A percentile compares a stretch with the other conserved stretches of the same genome.
These are phyloP conservation scores for Thunnus thynnus DNA, from an alignment of 2,113 vertebrate genomes.

Conservation along the genomic window DNA sequence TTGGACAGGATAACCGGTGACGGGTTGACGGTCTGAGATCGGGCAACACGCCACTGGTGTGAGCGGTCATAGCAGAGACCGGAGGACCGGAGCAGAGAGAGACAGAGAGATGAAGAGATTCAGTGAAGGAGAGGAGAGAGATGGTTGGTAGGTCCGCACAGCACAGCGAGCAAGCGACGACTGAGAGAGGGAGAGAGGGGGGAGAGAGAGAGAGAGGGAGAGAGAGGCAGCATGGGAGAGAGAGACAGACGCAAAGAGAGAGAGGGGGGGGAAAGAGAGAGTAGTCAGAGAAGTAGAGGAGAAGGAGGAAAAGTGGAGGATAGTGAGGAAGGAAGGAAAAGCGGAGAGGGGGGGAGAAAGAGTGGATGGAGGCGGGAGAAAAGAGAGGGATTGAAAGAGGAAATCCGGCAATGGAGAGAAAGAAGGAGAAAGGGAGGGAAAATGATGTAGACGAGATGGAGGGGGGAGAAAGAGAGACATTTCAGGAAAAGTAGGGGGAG, in stretches of 20 bases:
- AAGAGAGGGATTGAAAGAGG: not conserved
- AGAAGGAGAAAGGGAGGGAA: not conserved
- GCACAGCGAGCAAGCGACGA: slow-evolving; percentile 76
- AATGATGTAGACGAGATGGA: not conserved
- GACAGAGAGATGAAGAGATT: slow-evolving; percentile 71
- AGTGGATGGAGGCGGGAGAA: not conserved
- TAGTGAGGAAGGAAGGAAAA: not conserved
- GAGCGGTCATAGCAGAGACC: slow-evolving; percentile 81
- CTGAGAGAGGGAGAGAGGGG: slow-evolving; percentile 49
- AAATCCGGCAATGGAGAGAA: not conserved
- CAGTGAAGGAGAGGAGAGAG: slow-evolving; percentile 70
- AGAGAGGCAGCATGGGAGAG: slow-evolving; percentile 18
- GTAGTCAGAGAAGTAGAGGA: slow-evolving; percentile 24
- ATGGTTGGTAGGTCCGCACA: slow-evolving; percentile 78
- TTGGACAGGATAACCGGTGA: slow-evolving; percentile 72
- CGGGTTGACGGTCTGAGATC: slow-evolving; percentile 68
- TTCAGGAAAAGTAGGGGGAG: not conserved
- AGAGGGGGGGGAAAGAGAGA: not conserved
- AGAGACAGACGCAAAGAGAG: slow-evolving; percentile 2
- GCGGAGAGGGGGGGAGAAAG: not conserved
- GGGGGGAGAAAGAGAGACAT: not conserved
- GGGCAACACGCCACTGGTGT: slow-evolving; percentile 77
- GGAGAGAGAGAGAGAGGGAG: slow-evolving; percentile 2
- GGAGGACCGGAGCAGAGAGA: slow-evolving; percentile 68
- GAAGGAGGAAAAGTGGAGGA: slow-evolving; percentile 28